phyloP scores from a whole-genome alignment of 2,888 invertebrate genomes.

The Stenurella melanura region DNA sequence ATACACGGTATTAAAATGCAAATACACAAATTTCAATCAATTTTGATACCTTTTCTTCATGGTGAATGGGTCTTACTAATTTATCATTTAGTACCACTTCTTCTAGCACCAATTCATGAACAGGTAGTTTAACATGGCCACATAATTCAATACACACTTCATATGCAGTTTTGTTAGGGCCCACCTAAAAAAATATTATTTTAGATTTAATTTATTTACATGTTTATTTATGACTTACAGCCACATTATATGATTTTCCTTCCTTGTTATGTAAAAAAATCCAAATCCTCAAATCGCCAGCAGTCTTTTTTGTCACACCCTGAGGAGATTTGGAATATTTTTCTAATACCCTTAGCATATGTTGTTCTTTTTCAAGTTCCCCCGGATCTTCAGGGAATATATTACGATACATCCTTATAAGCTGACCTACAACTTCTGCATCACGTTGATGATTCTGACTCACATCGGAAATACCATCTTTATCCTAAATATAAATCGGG shows the following conservation, averaged over 20 bases:
- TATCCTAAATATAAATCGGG: constrained; percentile 63
- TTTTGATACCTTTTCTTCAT: constrained; percentile 78
- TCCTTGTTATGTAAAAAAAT: constrained; percentile 81
- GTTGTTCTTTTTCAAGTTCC: constrained; percentile 84
- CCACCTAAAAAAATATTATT: constrained; percentile 75
- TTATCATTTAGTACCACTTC: constrained; percentile 87
- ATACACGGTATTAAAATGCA: no score
- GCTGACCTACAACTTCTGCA: constrained; percentile 84
- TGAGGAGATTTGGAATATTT: constrained; percentile 79
- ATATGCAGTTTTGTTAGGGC: constrained; percentile 85
- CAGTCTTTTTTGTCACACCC: constrained; percentile 78
- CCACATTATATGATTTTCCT: constrained; percentile 77
- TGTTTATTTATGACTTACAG: constrained; percentile 74
- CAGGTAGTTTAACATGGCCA: constrained; percentile 78
- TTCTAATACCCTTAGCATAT: constrained; percentile 84
- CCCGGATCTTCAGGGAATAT: constrained; percentile 88
- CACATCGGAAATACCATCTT: constrained; percentile 67
- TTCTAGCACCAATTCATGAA: constrained; percentile 84
- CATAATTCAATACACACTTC: constrained; percentile 85
- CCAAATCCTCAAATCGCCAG: constrained; percentile 89
- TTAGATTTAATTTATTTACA: background rate
- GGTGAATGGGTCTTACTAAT: constrained; percentile 85
- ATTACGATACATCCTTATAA: constrained; percentile 83
- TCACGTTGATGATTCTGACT: constrained; percentile 74
- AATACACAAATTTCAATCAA: background rate